Base-by-base conservation (phyloP, 2,888 invertebrate species). In the Syritta pipiens region DNA sequence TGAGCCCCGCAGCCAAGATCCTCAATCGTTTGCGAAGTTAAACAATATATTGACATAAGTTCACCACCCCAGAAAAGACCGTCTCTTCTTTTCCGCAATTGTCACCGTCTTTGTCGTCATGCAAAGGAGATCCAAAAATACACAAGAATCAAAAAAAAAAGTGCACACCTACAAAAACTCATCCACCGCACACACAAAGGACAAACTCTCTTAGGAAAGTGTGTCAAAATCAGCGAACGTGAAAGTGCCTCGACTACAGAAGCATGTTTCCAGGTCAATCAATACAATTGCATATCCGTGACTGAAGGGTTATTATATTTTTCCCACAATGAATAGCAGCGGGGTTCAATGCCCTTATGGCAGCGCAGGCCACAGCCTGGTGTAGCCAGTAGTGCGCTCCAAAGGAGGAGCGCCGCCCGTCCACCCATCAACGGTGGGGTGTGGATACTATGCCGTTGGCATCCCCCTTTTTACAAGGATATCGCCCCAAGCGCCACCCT, bases 191-290 rank as follows among this genome's bases (percentile, higher is more conserved):
- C n/a, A n/a, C n/a, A n/a, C n/a, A n/a, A n/a, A n/a, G n/a, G 30
- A 49, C 30, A 51, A 60, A 68, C 49, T n/a, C 37, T 59, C 35
- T 57, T 62, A 44, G 26, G 51, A 82, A 82, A 81, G 75, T 82
- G 67, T 82, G 82, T 82, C 82, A 82, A 82, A 82, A 82, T 82
- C 79, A 79, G 81, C 71, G 71, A 82, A 79, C 67, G 77, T 75
- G 79, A 79, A 81, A 81, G 81, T 75, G 67, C 57, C 42, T 75
- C 68, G 57, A 35, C 44, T 68, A 57, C 49, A 62, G 53, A 81
- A 81, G 59, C 81, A 81, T 81, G 76, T 82, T 82, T 82, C 69
- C 82, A 82, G 82, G 82, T 82, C 82, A 82, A 82, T 82, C 82
- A 74, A 82, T 82, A 82, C 68, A 76, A 74, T 68, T 77, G 69